Base-by-base conservation (phyloP, 2,113 vertebrate genomes). In the Danio rerio region DNA sequence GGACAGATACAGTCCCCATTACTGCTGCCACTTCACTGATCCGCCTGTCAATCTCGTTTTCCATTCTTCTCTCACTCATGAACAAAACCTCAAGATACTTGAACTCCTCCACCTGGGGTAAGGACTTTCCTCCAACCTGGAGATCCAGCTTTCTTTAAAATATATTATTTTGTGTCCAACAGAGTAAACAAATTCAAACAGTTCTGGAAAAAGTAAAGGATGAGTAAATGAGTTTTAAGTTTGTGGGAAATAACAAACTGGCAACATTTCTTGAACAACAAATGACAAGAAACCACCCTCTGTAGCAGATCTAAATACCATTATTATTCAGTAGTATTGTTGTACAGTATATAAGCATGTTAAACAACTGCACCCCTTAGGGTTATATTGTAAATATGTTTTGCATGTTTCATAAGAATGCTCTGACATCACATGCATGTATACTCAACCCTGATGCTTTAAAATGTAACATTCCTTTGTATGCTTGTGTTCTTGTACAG, bases 301-400 rank as follows among this genome's bases (percentile, higher is more conserved):
- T 81, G 78, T 84, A 85, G 84, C 74, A 82, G 9, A 20, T 6
- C 52, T 16, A 62, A 7, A 12, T 6, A 59, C 45, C 43, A 72
- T 11, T 31, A 31, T 31, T 31, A 31, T 20, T 59, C 10, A 43
- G 43, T n/a, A 7, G 42, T 61, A 45, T 62, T 72, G 42, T 20
- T 81, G 79, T 81, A 72, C 56, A 81, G 79, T 66, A 80, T 78
- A 81, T 59, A 65, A 47, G 58, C 43, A 71, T 40, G 61, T 56
- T 7, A 8, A 69, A 62, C 31, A 75, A 40, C n/a, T 61, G 42
- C 47, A 42, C 15, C 15, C 18, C 55, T 16, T 68, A 5, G 59
- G 1, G 31, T 16, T 59, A 5, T 47, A 74, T 15, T 85, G 80
- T 82, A 85, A 45, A 82, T 78, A 82, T 63, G 66, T 59, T 70